These are phyloP conservation scores for Pheosia gnoma DNA, from an alignment of 2,888 invertebrate genomes.

Conservation along the genomic window DNA sequence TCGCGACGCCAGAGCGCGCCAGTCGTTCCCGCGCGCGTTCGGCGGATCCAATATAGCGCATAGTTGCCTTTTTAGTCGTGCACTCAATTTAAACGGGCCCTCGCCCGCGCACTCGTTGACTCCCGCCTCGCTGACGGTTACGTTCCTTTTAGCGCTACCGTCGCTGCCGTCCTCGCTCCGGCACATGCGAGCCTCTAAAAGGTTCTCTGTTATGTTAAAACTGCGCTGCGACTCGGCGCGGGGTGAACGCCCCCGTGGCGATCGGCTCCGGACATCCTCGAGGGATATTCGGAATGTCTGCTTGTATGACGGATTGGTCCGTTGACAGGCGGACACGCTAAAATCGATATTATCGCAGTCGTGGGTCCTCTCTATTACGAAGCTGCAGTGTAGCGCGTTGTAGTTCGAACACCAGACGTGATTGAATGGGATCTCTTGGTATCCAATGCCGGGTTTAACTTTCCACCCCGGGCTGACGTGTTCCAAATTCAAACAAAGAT, in stretches of 20 bases:
- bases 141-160: conserved; percentile 74
- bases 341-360: conserved; percentile 79
- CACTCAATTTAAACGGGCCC: conserved; percentile 85
- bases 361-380: conserved; percentile 90
- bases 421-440: conserved; percentile 94
- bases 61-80: conserved; percentile 81
- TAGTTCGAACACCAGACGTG: conserved; percentile 96
- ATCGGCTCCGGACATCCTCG: conserved; percentile 74
- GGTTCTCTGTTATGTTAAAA: conserved; percentile 79
- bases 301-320: conserved; percentile 78
- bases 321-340: conserved; percentile 74
- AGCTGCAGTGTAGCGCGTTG: conserved; percentile 95
- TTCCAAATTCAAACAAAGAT: conserved; percentile 94
- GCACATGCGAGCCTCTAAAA: conserved; percentile 76
- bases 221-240: conserved; percentile 76
- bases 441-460: conserved; percentile 93
- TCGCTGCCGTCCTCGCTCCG: conserved; percentile 78
- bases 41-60: conserved; percentile 93
- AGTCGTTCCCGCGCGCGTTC: conserved; percentile 96
- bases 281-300: conserved; percentile 79
- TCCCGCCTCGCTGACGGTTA: conserved; percentile 85
- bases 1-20: conserved; percentile 97
- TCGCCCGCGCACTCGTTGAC: conserved; percentile 85
- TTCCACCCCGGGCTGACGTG: conserved; percentile 95
- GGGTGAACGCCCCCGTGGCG: conserved; percentile 77